These are phyloP conservation scores for Drosophila parvula DNA, from an alignment of 1,140 invertebrate genomes.

Conservation along the genomic window DNA sequence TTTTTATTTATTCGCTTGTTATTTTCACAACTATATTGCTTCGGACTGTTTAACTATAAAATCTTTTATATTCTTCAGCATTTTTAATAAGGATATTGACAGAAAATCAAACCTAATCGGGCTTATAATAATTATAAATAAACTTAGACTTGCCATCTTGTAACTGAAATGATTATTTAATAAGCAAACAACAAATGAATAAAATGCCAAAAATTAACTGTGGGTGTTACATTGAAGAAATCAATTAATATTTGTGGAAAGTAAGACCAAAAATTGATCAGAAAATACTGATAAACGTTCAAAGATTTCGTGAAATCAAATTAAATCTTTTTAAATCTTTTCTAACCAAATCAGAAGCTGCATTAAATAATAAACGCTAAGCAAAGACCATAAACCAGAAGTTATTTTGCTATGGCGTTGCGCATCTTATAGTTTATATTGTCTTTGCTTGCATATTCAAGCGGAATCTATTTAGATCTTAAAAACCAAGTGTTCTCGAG, in stretches of 20 bases:
- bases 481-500: too few relatives aligned
- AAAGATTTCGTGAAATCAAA: too few relatives aligned
- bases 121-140: background rate
- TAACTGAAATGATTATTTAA: slow-evolving; percentile 6
- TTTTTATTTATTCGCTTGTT: background rate
- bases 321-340: too few relatives aligned
- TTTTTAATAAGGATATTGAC: background rate
- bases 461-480: too few relatives aligned
- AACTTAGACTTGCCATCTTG: background rate
- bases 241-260: background rate
- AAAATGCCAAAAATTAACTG: background rate
- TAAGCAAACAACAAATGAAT: background rate
- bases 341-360: background rate
- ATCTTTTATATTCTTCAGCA: background rate
- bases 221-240: background rate
- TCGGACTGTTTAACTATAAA: background rate
- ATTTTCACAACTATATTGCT: background rate
- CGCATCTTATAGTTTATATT: too few relatives aligned
- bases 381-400: too few relatives aligned
- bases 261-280: background rate
- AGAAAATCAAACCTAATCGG: background rate
- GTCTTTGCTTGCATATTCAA: too few relatives aligned
- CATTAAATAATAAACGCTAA: too few relatives aligned
- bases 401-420: too few relatives aligned
- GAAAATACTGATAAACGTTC: background rate